Evolutionary conservation across 2,797 vertebrate genomes (phyloP).

Genomic region (Ptychadena robeensis): DNA sequence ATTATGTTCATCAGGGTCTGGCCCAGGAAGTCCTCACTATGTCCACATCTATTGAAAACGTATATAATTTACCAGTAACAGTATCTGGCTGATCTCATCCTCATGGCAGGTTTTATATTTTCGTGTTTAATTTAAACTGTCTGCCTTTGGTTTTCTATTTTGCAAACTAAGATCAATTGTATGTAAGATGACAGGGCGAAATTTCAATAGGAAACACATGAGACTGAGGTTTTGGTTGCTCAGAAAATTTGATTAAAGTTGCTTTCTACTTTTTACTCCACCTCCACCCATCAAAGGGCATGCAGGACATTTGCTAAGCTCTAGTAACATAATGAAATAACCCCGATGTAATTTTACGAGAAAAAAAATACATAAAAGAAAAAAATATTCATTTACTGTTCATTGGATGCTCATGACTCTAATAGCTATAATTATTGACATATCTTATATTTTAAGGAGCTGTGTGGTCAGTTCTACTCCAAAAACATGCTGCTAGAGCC

Average conservation of each 20-base stretch:
- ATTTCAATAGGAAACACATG: slow-evolving; percentile 1
- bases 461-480: not conserved
- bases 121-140: slow-evolving; percentile 26
- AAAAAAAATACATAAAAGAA: too few species aligned
- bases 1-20: not conserved
- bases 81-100: slow-evolving; percentile 2
- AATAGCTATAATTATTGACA: not conserved
- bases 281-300: not conserved
- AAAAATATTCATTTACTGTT: too few species aligned
- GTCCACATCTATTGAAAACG: not conserved
- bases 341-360: too few species aligned
- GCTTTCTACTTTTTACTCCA: not conserved
- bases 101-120: slow-evolving; percentile 1
- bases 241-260: slow-evolving; percentile 14
- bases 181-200: slow-evolving; percentile 10
- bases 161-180: slow-evolving; percentile 4
- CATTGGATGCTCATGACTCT: not conserved
- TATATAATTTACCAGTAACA: not conserved
- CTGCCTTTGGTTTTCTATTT: slow-evolving; percentile 16
- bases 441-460: not conserved
- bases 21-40: not conserved
- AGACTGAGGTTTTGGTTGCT: not conserved
- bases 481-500: too few species aligned
- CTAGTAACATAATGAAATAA: not conserved
- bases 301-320: not conserved